These are phyloP conservation scores for Coenonympha arcania DNA, from an alignment of 2,888 invertebrate species.

Conservation along the genomic window DNA sequence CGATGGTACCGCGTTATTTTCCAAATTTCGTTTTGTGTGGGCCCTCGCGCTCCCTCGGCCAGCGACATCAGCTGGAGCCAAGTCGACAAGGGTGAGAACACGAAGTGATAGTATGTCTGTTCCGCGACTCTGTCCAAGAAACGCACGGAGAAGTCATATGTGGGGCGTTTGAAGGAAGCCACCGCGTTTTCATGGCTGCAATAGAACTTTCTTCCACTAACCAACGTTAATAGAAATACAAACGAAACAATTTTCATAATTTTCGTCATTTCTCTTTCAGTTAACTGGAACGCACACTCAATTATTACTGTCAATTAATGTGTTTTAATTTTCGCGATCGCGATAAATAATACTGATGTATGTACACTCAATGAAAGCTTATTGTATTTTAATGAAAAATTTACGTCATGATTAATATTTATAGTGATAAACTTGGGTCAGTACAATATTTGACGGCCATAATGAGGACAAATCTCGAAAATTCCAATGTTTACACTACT, in stretches of 20 bases:
- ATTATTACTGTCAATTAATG: no score
- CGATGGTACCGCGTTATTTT: slow-evolving; percentile 42
- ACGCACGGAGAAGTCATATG: slow-evolving; percentile 47
- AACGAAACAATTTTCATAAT: slow-evolving; percentile 10
- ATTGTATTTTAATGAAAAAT: background rate
- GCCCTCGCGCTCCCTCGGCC: slow-evolving; percentile 46
- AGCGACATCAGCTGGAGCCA: slow-evolving; percentile 52
- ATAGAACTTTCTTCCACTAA: slow-evolving; percentile 27
- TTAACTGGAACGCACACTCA: background rate
- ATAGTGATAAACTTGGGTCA: slow-evolving; percentile 20
- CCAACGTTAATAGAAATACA: slow-evolving; percentile 9
- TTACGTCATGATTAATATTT: slow-evolving; percentile 10
- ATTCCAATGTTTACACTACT: background rate
- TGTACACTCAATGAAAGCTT: background rate
- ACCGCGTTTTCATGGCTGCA: slow-evolving; percentile 40
- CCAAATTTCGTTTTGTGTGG: slow-evolving; percentile 44
- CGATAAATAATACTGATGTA: background rate
- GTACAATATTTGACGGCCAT: background rate
- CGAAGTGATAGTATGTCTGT: slow-evolving; percentile 47
- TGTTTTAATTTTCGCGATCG: background rate
- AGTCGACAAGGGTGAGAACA: slow-evolving; percentile 51
- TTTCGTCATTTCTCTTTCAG: background rate
- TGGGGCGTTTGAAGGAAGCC: slow-evolving; percentile 38
- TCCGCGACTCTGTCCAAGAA: slow-evolving; percentile 46
- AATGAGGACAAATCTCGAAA: slow-evolving; percentile 7